A percentile compares a stretch with the other conserved stretches of the same genome.
phyloP scores from a whole-genome alignment of 2,113 vertebrate species.

The Athene noctua region DNA sequence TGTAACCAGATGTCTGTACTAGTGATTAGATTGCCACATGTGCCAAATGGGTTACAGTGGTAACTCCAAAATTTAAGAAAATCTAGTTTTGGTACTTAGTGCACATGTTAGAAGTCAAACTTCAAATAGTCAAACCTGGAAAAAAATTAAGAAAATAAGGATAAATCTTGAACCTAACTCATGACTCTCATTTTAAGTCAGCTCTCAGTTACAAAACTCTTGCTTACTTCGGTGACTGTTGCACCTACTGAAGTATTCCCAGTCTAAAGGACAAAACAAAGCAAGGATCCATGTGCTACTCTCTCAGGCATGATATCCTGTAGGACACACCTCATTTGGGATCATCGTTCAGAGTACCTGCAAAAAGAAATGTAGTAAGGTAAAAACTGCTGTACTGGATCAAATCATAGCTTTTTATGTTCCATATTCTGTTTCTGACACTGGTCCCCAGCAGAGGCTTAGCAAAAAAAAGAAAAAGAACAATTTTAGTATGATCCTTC shows the following conservation, averaged over 20 bases:
- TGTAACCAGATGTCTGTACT: background rate
- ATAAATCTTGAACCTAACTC: background rate
- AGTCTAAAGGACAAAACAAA: background rate
- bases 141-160: background rate
- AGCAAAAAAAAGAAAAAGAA: background rate
- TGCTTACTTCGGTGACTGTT: background rate
- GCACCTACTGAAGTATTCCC: background rate
- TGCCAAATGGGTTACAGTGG: background rate
- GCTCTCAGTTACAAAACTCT: background rate
- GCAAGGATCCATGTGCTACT: background rate
- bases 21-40: background rate
- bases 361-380: background rate
- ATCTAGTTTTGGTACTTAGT: background rate
- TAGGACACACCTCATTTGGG: background rate
- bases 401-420: background rate
- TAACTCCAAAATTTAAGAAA: background rate
- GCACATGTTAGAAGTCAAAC: background rate
- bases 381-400: background rate
- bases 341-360: background rate
- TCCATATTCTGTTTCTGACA: background rate
- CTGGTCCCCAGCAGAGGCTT: background rate
- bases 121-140: background rate
- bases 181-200: background rate
- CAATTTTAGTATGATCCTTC: background rate
- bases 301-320: background rate